Conservation (phyloP, 2,797 vertebrate genomes). For the Alectoris magna region DNA sequence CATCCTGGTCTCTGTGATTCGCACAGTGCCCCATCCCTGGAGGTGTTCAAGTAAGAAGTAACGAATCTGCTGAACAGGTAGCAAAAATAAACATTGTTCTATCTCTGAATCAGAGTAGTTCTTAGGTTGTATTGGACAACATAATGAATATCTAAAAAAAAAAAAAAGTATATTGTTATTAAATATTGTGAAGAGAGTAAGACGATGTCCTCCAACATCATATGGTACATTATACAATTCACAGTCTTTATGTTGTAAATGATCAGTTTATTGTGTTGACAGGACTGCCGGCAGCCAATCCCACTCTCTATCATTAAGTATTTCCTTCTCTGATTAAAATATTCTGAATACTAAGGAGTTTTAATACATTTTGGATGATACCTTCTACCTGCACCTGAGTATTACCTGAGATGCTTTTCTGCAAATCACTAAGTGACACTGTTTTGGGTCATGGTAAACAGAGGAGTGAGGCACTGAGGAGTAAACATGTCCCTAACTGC, state of each 20-base stretch:
- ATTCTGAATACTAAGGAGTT: not conserved
- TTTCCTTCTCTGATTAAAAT: not conserved
- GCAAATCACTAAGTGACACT: not conserved
- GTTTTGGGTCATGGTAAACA: not conserved
- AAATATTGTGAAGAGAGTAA: not conserved
- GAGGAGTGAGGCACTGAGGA: not conserved
- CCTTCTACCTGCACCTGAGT: not conserved
- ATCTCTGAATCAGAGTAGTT: not conserved
- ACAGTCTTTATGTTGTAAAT: not conserved
- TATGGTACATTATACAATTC: not conserved
- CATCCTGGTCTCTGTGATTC: not conserved
- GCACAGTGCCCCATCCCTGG: not conserved
- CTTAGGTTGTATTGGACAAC: not conserved
- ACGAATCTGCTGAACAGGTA: not conserved
- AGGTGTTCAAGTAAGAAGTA: not conserved
- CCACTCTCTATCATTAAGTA: not conserved
- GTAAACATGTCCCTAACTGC: not conserved
- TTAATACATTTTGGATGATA: not conserved
- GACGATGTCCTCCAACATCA: not conserved
- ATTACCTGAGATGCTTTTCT: not conserved
- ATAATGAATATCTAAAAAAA: not conserved
- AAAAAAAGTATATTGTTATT: not conserved
- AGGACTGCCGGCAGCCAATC: constrained; percentile 23
- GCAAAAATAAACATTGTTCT: not conserved
- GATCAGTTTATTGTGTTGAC: not conserved